Conservation (phyloP, 2,797 vertebrate genomes). For the Channa striata region DNA sequence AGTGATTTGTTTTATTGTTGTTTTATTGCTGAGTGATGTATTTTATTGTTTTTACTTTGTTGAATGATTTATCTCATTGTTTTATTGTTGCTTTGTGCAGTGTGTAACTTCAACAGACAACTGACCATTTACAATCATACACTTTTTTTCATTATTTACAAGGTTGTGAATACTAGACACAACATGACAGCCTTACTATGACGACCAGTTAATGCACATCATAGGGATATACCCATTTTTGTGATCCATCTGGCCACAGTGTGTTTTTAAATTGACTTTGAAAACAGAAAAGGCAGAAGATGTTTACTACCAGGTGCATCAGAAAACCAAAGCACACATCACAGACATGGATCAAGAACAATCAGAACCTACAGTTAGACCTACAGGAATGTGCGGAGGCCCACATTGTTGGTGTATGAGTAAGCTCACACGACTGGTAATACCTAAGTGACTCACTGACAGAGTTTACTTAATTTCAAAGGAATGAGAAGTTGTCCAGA, state of each 20-base stretch:
- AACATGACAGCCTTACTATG: no score
- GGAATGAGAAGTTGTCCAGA: constrained; percentile 53
- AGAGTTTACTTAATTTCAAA: constrained; percentile 30
- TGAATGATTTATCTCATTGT: no score
- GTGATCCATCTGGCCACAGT: neutral
- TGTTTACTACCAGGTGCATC: constrained; percentile 26
- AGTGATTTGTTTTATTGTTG: no score
- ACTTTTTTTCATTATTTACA: no score
- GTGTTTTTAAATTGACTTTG: neutral
- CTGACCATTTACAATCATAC: no score
- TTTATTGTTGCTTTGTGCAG: neutral
- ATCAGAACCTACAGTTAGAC: constrained; percentile 30
- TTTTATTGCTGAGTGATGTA: no score
- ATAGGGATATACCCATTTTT: no score
- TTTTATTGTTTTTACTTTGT: no score
- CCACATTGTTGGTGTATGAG: constrained; percentile 46
- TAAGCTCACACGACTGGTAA: constrained; percentile 33
- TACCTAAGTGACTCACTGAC: constrained; percentile 44
- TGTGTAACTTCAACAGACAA: no score
- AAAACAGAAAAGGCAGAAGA: neutral
- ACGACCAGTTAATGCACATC: no score
- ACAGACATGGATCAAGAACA: constrained; percentile 48
- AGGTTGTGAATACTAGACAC: no score
- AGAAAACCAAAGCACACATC: constrained; percentile 41
- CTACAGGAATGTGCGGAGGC: constrained; percentile 50